A percentile compares a stretch with the other conserved stretches of the same genome.
Conservation (phyloP, 2,113 vertebrate genomes). For the Protobothrops flavoviridis region DNA sequence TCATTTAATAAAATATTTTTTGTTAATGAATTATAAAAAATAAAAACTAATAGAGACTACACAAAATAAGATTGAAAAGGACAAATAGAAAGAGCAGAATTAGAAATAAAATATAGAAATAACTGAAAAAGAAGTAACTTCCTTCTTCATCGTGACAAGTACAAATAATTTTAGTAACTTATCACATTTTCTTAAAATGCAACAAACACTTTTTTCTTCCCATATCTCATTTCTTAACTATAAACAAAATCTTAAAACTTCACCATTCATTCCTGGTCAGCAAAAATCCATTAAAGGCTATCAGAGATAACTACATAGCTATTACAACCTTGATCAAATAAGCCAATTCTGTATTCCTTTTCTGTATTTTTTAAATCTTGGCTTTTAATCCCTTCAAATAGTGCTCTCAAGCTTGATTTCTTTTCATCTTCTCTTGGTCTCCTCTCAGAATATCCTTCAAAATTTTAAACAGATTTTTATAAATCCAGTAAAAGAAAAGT, state of each 20-base stretch:
- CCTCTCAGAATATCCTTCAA: not conserved
- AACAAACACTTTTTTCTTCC: not conserved
- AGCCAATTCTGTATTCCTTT: not conserved
- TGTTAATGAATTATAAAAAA: not conserved
- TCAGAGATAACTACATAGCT: not conserved
- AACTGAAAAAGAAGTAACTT: no score
- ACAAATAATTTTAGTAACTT: not conserved
- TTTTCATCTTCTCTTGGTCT: not conserved
- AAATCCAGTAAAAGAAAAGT: not conserved
- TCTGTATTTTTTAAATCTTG: not conserved
- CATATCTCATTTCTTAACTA: not conserved
- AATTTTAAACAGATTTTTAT: not conserved
- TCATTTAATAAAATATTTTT: not conserved
- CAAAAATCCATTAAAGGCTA: not conserved
- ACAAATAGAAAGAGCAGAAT: not conserved
- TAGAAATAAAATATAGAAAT: not conserved
- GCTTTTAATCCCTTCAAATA: not conserved
- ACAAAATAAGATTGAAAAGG: not conserved
- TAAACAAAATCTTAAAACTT: no score
- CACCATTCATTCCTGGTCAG: no score
- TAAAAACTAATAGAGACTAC: not conserved
- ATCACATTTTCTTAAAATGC: not conserved
- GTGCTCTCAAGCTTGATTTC: not conserved
- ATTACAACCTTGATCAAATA: not conserved
- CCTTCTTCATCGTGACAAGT: not conserved